Base-by-base conservation (phyloP, 2,113 vertebrate genomes). In the Microcebus lehilahytsara region DNA sequence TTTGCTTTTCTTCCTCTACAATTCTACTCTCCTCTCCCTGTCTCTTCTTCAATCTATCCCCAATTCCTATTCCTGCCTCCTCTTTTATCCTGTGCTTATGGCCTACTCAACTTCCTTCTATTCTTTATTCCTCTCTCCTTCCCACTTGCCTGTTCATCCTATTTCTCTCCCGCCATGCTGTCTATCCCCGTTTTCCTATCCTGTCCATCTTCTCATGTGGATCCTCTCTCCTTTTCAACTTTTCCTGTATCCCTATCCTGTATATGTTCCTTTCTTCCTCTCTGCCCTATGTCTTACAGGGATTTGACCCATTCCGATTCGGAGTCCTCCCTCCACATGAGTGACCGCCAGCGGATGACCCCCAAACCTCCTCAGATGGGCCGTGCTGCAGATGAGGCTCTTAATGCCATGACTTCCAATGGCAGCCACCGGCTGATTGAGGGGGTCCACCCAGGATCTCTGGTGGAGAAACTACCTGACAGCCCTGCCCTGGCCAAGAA, bases 261-360 rank as follows among this genome's bases (percentile, higher is more conserved):
- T 91, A 13, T 93, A 60, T 87, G 79, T 92, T 79, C 64, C 56
- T 89, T 67, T 96, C 85, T 84, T 96, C 81, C 37, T 88, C 32
- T 97, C 40, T 90, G 9, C 40, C 96, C 22, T 0, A 32, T 93
- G 17, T 94, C 93, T 97, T 60, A 3, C 97, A 99, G 99, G 98
- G 99, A 99, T 97, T 98, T 99, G 93, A 99, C 99, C 96, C 99
- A 98, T 98, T 99, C 99, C 6, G 99, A 99, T 97, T 99, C 99
- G 0, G 99, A 99, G 96, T 99, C 99, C 81, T 99, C 99, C 98
- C 99, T 99, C 97, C 99, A 99, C 98, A 98, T 98, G 96, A 99
- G 99, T 91, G 99, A 99, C 84, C 98, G 99, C 98, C 96, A 98
- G 0, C 98, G 98, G 1, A 98, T 99, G 97, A 90, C 99, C 12